Conservation (phyloP, 2,113 vertebrate genomes). For the human region DNA sequence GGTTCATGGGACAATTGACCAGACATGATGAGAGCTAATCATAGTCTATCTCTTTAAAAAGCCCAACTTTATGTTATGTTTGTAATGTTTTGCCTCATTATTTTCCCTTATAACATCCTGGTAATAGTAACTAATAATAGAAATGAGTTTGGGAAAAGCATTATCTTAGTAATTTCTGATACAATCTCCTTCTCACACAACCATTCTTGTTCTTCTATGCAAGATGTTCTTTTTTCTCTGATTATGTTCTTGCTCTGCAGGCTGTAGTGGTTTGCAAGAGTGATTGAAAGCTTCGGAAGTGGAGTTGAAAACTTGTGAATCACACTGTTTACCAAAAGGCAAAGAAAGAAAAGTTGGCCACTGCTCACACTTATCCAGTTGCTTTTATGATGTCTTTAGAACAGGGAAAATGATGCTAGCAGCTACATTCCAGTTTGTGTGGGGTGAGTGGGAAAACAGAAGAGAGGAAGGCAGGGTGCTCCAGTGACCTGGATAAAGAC, state of each 20-base stretch:
- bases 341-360: constrained; percentile 15
- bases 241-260: neutral
- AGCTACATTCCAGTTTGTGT: neutral
- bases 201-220: neutral
- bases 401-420: neutral
- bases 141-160: neutral
- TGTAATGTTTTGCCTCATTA: neutral
- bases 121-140: neutral
- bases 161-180: neutral
- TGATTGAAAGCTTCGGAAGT: neutral
- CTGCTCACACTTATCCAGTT: neutral
- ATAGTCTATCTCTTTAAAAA: neutral
- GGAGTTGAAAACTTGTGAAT: neutral
- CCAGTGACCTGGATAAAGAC: constrained; percentile 28
- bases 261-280: neutral
- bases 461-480: neutral
- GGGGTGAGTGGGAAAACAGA: neutral
- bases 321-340: neutral
- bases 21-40: neutral
- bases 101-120: neutral
- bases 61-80: neutral
- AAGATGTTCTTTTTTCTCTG: neutral
- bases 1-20: neutral
- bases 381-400: neutral
- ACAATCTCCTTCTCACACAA: neutral